phyloP scores from a whole-genome alignment of 2,113 vertebrate genomes.

The Takifugu bimaculatus region DNA sequence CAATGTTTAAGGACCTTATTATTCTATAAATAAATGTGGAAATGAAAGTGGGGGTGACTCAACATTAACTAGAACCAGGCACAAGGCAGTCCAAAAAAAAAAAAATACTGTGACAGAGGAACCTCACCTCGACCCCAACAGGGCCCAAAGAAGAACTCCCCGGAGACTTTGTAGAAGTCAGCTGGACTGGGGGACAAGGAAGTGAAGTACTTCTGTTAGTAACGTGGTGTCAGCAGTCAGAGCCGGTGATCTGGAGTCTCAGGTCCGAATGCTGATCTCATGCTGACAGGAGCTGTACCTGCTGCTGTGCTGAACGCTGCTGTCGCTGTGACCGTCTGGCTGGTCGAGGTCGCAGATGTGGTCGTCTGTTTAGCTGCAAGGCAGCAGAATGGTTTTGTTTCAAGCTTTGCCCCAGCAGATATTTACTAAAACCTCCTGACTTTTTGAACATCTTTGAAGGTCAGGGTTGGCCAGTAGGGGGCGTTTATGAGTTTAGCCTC shows the following conservation, averaged over 20 bases:
- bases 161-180: neutral
- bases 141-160: neutral
- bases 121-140: neutral
- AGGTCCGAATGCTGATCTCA: neutral
- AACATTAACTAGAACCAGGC: no score
- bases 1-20: no score
- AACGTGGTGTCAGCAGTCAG: conserved; percentile 11
- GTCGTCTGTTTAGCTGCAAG: conserved; percentile 22
- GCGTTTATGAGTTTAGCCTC: no score
- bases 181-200: conserved; percentile 38
- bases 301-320: neutral
- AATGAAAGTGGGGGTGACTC: no score
- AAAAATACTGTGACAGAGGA: no score
- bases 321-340: neutral
- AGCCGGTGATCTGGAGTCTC: neutral
- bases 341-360: accelerated
- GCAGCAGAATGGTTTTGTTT: neutral
- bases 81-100: no score
- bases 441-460: neutral
- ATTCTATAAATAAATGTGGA: neutral
- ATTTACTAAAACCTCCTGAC: neutral
- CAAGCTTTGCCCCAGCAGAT: neutral
- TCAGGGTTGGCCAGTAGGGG: no score
- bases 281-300: conserved; percentile 5
- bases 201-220: conserved; percentile 18